These are phyloP conservation scores for Chaetodon trifasciatus DNA, from an alignment of 2,797 vertebrate species.

Conservation along the genomic window DNA sequence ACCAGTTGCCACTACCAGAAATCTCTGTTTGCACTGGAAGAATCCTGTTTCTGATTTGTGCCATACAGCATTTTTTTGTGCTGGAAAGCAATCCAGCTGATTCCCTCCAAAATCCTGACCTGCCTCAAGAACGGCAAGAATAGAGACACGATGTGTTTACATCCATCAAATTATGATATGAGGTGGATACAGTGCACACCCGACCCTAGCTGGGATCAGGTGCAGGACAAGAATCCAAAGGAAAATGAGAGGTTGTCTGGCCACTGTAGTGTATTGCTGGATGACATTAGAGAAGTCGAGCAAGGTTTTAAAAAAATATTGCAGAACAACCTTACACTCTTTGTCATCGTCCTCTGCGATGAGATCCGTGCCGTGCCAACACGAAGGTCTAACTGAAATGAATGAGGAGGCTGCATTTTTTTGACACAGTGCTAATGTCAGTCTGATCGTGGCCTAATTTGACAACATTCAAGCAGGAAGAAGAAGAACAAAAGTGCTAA, in stretches of 20 bases:
- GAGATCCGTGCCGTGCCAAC: neutral
- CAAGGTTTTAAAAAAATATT: neutral
- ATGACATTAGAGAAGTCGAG: constrained; percentile 1
- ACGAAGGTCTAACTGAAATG: neutral
- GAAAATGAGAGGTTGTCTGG: neutral
- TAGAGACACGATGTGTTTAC: neutral
- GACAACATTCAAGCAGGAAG: constrained; percentile 41
- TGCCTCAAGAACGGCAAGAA: neutral
- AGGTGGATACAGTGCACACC: neutral
- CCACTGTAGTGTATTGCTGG: neutral
- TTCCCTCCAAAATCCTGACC: neutral
- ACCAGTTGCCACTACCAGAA: neutral
- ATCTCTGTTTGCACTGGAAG: neutral
- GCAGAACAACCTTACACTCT: neutral
- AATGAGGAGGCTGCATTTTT: constrained; percentile 6
- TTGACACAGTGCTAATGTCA: neutral
- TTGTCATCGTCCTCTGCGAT: neutral
- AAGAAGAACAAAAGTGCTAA: constrained; percentile 46
- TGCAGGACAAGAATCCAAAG: neutral
- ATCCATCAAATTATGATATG: neutral
- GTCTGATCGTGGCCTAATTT: constrained; percentile 34
- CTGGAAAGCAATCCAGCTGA: neutral
- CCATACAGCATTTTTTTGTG: neutral
- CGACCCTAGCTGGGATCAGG: too few species aligned
- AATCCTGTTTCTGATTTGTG: neutral